Evolutionary conservation across 2,113 vertebrate species (phyloP), one percentile per base, ranked within the genome.

Genomic region (Isichthys henryi): DNA sequence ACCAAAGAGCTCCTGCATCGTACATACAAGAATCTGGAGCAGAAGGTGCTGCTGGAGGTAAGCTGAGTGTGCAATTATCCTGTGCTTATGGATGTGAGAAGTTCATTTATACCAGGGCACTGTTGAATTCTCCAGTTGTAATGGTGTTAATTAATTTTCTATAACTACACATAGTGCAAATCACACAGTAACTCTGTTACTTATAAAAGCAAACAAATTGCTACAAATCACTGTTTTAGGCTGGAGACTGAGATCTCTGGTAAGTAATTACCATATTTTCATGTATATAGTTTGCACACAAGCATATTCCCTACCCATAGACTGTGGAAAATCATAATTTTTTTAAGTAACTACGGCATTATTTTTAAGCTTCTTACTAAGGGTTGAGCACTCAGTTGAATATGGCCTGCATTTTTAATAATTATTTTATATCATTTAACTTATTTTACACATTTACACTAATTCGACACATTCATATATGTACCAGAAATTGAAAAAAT

Each of bases 11-110:
- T 99, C 89, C 96, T 98, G 21, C 98, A 99, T 91, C 96, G 97
- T 91, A 98, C 98, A 10, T 98, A 98, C 11, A 97, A 95, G 95
- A 99, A 99, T 94, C 94, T 99, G 92, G 98, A 99, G 74, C 98
- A 99, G 92, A 97, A 96, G 90, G 98, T 99, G 53, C 93, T 98
- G 56, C 94, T 99, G 91, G 98, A 99, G 96, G 98, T 99, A 91
- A 95, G 95, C 10, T 9, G 45, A 52, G 87, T 9, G 5, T 88
- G 53, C 8, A 88, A 15, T 82, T 13, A 84, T 17, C 45, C 56
- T 49, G 2, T 58, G 86, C n/a, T 66, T 27, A 66, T 66, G 31
- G 70, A 52, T 86, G 49, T 52, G 84, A 27, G n/a, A 66, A 66
- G 62, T 58, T 58, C 21, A 66, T 66, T 66, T 66, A 27, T 66